Base-by-base conservation (phyloP, 1,140 invertebrate genomes). In the Papilio machaon region DNA sequence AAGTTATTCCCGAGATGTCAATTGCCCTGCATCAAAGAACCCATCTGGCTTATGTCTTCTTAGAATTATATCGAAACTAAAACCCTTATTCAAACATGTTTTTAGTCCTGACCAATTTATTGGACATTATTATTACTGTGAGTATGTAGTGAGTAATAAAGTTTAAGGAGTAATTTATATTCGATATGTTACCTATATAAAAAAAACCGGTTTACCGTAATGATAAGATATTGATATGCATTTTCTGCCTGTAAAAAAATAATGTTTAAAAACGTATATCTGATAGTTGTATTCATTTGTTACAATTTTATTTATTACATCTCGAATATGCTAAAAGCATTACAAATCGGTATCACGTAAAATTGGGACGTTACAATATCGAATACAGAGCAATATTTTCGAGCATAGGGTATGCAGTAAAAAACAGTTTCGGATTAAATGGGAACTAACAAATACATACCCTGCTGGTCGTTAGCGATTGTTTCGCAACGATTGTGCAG, bases 371-470 rank as follows among this genome's bases (percentile, higher is more conserved):
- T 70, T 70, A 70, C 64, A 70, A 64, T 64, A 64, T 30, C n/a
- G 58, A 64, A 64, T 30, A 64, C 19, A 13, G 60, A 17, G 23
- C 13, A 64, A 75, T 76, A 52, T 76, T 76, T 49, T 76, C 47
- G 5, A 47, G 47, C n/a, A 76, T 30, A 52, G 47, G 3, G 43
- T 10, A 76, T 38, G 64, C 64, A 70, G 64, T 70, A 76, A 73
- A 73, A 76, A 49, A 30, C 47, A 17, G 13, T 35, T 35, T 49
- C 47, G 13, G 74, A 76, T 49, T 70, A 64, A 79, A 67, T 73
- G 17, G n/a, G 58, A 46, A 70, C 78, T 64, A 80, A 47, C 78
- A 52, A 70, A 80, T 80, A 80, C 64, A 80, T 47, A 80, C 73
- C 67, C 19, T 43, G 15, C 60, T 70, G 58, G 30, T 46, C 67